These are phyloP conservation scores for Champsocephalus esox DNA, from an alignment of 2,797 vertebrate genomes.

Conservation along the genomic window DNA sequence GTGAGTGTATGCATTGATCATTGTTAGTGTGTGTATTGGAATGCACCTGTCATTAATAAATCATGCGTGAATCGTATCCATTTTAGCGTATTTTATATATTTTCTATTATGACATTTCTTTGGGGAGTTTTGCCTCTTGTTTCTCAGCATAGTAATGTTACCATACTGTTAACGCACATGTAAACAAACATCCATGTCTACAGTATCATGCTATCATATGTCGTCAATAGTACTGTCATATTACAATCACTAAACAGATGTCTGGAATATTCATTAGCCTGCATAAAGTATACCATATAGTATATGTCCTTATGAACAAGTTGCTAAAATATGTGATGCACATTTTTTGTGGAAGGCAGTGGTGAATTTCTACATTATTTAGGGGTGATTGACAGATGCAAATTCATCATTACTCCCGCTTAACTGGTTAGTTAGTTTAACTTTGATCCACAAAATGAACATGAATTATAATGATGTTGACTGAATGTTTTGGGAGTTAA, in stretches of 20 bases:
- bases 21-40: constrained; percentile 9
- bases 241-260: not conserved
- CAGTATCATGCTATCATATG: not conserved
- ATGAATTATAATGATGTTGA: not conserved
- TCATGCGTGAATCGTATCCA: constrained; percentile 6
- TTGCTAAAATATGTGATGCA: not conserved
- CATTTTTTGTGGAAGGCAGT: not conserved
- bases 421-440: not conserved
- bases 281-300: not conserved
- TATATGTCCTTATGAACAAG: not conserved
- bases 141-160: not conserved
- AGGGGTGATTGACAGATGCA: not conserved
- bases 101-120: too few species aligned
- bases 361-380: not conserved
- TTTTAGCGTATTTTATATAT: too few species aligned
- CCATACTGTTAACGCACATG: not conserved
- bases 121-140: too few species aligned
- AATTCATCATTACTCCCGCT: not conserved
- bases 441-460: not conserved
- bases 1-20: not conserved
- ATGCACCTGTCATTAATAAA: constrained; percentile 12
- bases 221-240: not conserved
- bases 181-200: not conserved
- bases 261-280: not conserved
- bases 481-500: not conserved